Conservation (phyloP, 2,113 vertebrate genomes). For the Heterotis niloticus region DNA sequence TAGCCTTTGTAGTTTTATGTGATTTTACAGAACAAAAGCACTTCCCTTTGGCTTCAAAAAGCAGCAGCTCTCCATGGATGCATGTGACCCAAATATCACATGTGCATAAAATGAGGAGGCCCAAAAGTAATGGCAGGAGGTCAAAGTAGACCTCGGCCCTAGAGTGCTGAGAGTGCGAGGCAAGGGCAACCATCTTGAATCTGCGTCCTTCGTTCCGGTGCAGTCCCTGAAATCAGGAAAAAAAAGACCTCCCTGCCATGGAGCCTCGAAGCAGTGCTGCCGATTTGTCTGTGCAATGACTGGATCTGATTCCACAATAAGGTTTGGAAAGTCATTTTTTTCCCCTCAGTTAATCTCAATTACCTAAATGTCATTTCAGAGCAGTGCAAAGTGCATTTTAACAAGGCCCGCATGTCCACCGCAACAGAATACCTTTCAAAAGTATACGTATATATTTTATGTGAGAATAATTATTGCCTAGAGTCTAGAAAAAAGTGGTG, state of each 20-base stretch:
- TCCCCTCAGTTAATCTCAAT: slow-evolving; percentile 46
- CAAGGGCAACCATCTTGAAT: background rate
- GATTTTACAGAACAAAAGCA: background rate
- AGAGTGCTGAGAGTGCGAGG: background rate
- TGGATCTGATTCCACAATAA: background rate
- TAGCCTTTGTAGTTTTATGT: background rate
- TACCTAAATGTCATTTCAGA: slow-evolving; percentile 34
- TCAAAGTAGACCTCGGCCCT: background rate
- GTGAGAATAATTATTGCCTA: slow-evolving; percentile 40
- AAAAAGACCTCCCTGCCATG: background rate
- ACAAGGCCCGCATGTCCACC: slow-evolving; percentile 21
- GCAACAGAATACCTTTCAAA: slow-evolving; percentile 28
- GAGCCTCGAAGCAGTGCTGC: background rate
- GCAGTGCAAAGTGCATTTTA: slow-evolving; percentile 14
- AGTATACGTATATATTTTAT: slow-evolving; percentile 38
- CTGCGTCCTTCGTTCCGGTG: background rate
- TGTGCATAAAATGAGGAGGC: background rate
- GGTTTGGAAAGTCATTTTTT: background rate
- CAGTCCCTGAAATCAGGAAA: background rate
- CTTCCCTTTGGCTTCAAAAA: background rate
- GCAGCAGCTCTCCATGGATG: background rate
- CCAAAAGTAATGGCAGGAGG: background rate
- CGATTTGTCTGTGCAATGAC: slow-evolving; percentile 22
- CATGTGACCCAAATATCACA: background rate
- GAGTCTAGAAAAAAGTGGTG: slow-evolving; percentile 43